Percentiles rank a stretch among this genome's conserved stretches.
Evolutionary conservation across 2,113 vertebrate genomes (phyloP).

Genomic region (Beaufortia kweichowensis): DNA sequence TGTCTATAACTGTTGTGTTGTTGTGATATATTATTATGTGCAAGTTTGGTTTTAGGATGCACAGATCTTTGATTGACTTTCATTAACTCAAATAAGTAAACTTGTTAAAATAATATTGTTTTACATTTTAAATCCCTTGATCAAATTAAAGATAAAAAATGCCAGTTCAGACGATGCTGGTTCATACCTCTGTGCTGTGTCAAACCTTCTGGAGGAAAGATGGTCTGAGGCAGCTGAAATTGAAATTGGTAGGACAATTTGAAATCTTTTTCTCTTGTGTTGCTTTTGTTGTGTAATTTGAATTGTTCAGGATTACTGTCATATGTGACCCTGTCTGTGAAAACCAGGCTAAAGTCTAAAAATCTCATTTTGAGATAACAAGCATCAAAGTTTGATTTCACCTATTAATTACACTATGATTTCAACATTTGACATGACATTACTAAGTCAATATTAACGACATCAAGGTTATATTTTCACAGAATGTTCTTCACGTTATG

Average conservation of each 20-base stretch:
- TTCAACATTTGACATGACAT: no score
- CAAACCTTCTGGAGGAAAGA: constrained; percentile 73
- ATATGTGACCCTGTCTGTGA: no score
- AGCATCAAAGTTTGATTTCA: no score
- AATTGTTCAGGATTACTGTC: no score
- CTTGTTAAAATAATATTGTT: not conserved
- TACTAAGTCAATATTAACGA: no score
- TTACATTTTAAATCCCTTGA: constrained; percentile 14
- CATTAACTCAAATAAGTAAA: not conserved
- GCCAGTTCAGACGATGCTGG: constrained; percentile 62
- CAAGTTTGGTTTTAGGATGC: not conserved
- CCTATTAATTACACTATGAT: no score
- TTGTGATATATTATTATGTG: not conserved
- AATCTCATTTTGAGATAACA: no score
- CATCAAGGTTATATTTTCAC: no score
- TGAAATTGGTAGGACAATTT: constrained; percentile 70
- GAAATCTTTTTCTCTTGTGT: not conserved
- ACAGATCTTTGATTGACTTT: not conserved
- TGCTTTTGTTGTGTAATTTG: no score
- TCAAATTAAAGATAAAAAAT: constrained; percentile 69
- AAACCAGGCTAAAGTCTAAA: no score
- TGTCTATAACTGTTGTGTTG: not conserved
- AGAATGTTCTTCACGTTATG: no score
- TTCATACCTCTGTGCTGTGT: constrained; percentile 80
- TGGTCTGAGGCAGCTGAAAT: constrained; percentile 80